Percentiles rank a stretch among this genome's conserved stretches.
phyloP scores from a whole-genome alignment of 1,140 invertebrate species.

The Anoplolepis gracilipes region DNA sequence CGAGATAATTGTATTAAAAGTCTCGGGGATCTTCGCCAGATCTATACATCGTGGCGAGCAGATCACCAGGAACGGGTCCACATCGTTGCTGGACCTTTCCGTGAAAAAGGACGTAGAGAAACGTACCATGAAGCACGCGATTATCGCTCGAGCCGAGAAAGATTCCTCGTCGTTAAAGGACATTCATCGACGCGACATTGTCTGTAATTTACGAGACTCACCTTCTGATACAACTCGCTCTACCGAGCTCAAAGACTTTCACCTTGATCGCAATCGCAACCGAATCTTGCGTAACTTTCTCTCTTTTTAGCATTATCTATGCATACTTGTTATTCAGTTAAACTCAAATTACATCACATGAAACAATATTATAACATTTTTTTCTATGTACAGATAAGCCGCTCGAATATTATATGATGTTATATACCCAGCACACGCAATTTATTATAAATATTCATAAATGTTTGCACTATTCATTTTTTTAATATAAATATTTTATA shows the following conservation, averaged over 20 bases:
- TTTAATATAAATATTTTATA: too few relatives aligned
- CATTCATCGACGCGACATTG: conserved; percentile 62
- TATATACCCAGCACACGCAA: too few relatives aligned
- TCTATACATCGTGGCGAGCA: background rate
- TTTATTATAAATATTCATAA: too few relatives aligned
- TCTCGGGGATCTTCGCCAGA: background rate
- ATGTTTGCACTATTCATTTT: too few relatives aligned
- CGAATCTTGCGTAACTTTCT: conserved; percentile 65
- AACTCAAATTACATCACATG: conserved; percentile 58
- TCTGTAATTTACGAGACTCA: conserved; percentile 61
- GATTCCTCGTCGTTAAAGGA: conserved; percentile 65
- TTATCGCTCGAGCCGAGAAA: conserved; percentile 51
- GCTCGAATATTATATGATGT: background rate
- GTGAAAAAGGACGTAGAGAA: conserved; percentile 38
- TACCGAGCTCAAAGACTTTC: conserved; percentile 70
- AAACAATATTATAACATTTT: background rate
- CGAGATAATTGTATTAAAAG: conserved; percentile 48
- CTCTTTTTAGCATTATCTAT: conserved; percentile 69
- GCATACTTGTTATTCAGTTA: conserved; percentile 54
- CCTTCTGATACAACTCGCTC: conserved; percentile 71
- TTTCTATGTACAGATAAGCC: background rate
- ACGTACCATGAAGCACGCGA: background rate
- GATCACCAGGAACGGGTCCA: conserved; percentile 13
- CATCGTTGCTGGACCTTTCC: conserved; percentile 15
- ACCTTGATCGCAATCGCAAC: conserved; percentile 72